Evolutionary conservation across 1,140 invertebrate species (phyloP).

Genomic region (Araneus ventricosus): DNA sequence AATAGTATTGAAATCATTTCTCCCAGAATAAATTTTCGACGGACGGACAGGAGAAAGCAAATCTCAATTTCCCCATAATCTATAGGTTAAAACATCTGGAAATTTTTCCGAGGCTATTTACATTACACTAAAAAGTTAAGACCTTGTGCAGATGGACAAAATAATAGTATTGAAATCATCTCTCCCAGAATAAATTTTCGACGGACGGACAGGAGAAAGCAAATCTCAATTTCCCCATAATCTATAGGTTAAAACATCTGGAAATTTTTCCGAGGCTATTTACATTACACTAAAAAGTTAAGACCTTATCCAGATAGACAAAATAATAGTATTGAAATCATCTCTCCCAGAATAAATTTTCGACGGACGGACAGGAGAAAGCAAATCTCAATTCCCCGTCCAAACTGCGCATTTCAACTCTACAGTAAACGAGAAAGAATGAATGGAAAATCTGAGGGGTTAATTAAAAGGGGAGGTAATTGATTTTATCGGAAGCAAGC

Average conservation of each 20-base stretch:
- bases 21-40: background rate
- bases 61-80: background rate
- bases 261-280: no score
- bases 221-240: background rate
- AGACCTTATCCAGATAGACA: no score
- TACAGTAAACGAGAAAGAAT: background rate
- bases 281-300: no score
- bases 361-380: background rate
- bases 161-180: no score
- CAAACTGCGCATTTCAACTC: background rate
- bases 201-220: background rate
- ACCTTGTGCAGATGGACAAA: no score
- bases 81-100: no score
- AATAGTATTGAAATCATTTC: no score
- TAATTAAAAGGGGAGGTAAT: constrained; percentile 55
- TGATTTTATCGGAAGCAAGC: constrained; percentile 24
- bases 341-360: background rate
- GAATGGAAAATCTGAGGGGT: constrained; percentile 37
- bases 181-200: background rate
- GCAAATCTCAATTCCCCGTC: background rate
- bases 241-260: no score
- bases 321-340: background rate
- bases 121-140: no score
- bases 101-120: no score
- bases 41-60: background rate